Evolutionary conservation across 2,113 vertebrate species (phyloP), one percentile per base, ranked within the genome.

Genomic region (Charina bottae): DNA sequence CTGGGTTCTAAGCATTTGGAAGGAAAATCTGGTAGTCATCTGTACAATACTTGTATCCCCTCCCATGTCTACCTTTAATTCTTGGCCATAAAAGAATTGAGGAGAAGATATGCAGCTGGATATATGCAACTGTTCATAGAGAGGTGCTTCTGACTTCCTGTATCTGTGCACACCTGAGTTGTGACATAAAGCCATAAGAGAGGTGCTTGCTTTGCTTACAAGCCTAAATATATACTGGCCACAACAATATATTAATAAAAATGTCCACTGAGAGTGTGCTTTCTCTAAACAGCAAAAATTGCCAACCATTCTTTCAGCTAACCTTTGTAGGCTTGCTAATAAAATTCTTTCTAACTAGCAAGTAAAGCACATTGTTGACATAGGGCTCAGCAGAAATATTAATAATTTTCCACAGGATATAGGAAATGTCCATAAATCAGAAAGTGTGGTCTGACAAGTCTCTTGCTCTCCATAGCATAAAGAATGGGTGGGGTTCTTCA

Each of bases 361-460:
- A 89, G 62, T 49, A 64, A 89, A 46, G 64, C 64, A 64, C 46
- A 1, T 88, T 68, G 46, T 68, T 68, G 62, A 68, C 88, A 33
- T n/a, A 54, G 46, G 26, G 28, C 46, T 89, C 88, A 53, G 46
- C 46, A 68, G 88, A 68, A 89, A 68, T 89, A 68, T 28, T 89
- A 68, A 68, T 89, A 89, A 53, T 89, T 89, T 89, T 89, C 88
- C 60, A 89, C 88, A 89, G 88, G 60, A 89, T 89, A 89, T 89
- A 46, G 49, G 64, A 19, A 68, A 24, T 26, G 28, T 68, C 88
- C 60, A 89, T 89, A 89, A 89, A 89, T 89, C 88, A 68, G 42
- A 68, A 89, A 53, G 4, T 64, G 88, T 89, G 88, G 60, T 68
- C 60, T 68, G 60, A 89, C 15, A 68, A 53, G 13, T 89, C 60